phyloP scores from a whole-genome alignment of 2,113 vertebrate species.

The Bambusicola thoracicus region DNA sequence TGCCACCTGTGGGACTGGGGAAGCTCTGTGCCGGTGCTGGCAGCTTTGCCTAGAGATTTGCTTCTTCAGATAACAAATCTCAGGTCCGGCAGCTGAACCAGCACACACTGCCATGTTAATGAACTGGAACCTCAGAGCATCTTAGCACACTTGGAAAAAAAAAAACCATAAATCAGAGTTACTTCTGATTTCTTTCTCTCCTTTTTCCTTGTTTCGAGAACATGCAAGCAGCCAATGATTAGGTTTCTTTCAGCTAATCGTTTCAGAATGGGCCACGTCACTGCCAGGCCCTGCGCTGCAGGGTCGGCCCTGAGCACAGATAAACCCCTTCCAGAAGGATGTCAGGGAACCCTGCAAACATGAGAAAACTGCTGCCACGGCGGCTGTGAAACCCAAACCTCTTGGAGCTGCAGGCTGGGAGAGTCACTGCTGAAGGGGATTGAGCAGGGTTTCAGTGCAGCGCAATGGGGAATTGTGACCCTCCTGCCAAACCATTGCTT shows the following conservation, averaged over 20 bases:
- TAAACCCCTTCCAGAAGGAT: constrained; percentile 30
- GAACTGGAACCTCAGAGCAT: constrained; percentile 49
- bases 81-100: background rate
- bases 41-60: background rate
- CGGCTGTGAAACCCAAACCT: constrained; percentile 53
- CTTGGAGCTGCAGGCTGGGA: background rate
- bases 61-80: background rate
- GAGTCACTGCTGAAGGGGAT: constrained; percentile 20
- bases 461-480: fast-evolving
- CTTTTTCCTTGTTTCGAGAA: background rate
- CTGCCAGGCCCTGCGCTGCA: background rate
- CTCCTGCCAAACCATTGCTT: background rate
- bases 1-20: background rate
- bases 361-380: constrained; percentile 56
- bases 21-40: background rate
- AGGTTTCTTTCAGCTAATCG: constrained; percentile 47
- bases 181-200: background rate
- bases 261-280: constrained; percentile 38
- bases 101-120: background rate
- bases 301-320: constrained; percentile 61
- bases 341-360: constrained; percentile 9
- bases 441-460: background rate
- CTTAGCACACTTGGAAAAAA: background rate
- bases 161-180: constrained; percentile 22
- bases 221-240: constrained; percentile 47